Evolutionary conservation across 2,888 invertebrate species (phyloP).

Genomic region (Ophioninae sp.): DNA sequence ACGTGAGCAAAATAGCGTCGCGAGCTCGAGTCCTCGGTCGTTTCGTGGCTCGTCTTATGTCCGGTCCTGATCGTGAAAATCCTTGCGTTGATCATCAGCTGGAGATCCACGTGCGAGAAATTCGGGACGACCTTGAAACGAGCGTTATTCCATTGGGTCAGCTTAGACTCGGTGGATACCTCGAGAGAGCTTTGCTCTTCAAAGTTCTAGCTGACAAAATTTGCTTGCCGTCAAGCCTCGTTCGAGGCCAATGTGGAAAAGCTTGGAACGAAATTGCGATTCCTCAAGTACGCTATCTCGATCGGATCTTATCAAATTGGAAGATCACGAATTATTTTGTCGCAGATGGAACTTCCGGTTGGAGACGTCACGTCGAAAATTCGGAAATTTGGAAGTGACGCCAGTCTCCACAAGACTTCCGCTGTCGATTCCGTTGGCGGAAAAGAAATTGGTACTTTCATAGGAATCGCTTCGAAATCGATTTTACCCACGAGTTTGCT

Average conservation of each 20-base stretch:
- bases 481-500: conserved; percentile 82
- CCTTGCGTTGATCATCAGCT: conserved; percentile 73
- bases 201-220: conserved; percentile 86
- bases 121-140: conserved; percentile 77
- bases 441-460: conserved; percentile 3
- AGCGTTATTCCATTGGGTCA: conserved; percentile 84
- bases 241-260: conserved; percentile 83
- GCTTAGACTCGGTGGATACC: conserved; percentile 83
- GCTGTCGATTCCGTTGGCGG: neutral
- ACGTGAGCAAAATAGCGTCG: conserved; percentile 66
- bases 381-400: neutral
- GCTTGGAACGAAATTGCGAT: conserved; percentile 86
- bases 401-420: neutral
- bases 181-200: conserved; percentile 86
- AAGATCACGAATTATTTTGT: neutral
- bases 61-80: conserved; percentile 68
- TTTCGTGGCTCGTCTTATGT: conserved; percentile 77
- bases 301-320: too few relatives aligned
- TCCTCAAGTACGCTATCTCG: conserved; percentile 77
- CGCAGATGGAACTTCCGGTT: conserved; percentile 33
- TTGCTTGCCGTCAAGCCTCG: conserved; percentile 84
- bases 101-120: conserved; percentile 73
- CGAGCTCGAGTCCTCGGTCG: conserved; percentile 72
- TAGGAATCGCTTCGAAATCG: conserved; percentile 26
- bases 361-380: neutral